A percentile compares a stretch with the other conserved stretches of the same genome.
Conservation (phyloP, 2,113 vertebrate genomes). For the Gila orcuttii region DNA sequence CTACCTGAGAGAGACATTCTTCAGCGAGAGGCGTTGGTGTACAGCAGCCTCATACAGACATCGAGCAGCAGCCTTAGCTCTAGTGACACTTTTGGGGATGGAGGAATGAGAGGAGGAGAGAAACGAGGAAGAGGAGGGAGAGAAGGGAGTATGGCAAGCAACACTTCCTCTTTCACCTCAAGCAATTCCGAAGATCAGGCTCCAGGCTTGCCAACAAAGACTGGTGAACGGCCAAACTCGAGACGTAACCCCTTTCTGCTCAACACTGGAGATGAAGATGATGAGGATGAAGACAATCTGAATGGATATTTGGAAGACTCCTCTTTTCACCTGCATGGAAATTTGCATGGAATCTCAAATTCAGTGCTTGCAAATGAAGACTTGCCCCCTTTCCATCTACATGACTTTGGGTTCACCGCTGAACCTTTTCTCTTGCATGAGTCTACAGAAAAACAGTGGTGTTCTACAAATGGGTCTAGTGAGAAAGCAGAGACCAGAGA, state of each 20-base stretch:
- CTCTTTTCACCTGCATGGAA: conserved; percentile 88
- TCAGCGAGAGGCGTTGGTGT: conserved; percentile 87
- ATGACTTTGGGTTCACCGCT: conserved; percentile 74
- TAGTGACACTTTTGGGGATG: conserved; percentile 54
- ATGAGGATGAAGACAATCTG: conserved; percentile 72
- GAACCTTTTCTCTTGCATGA: conserved; percentile 80
- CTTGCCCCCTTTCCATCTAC: conserved; percentile 80
- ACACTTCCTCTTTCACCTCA: conserved; percentile 75
- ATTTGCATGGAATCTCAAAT: conserved; percentile 79
- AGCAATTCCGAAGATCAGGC: conserved; percentile 75
- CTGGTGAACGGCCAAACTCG: conserved; percentile 69
- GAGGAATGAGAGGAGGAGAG: conserved; percentile 55
- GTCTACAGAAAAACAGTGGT: conserved; percentile 76
- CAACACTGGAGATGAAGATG: conserved; percentile 76
- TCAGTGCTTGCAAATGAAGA: conserved; percentile 63
- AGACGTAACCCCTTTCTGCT: conserved; percentile 90
- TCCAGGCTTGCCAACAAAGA: conserved; percentile 60
- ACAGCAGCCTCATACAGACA: conserved; percentile 86
- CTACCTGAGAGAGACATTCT: conserved; percentile 86
- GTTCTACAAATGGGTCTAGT: conserved; percentile 63
- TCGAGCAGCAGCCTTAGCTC: conserved; percentile 63
- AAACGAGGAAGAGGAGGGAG: conserved; percentile 57
- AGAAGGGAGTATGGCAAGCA: conserved; percentile 70
- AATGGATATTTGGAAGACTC: conserved; percentile 79
- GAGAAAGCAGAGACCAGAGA: conserved; percentile 76